Evolutionary conservation across 2,888 invertebrate species (phyloP), one percentile per base, ranked within the genome.

Genomic region (Drosophila prostipennis): DNA sequence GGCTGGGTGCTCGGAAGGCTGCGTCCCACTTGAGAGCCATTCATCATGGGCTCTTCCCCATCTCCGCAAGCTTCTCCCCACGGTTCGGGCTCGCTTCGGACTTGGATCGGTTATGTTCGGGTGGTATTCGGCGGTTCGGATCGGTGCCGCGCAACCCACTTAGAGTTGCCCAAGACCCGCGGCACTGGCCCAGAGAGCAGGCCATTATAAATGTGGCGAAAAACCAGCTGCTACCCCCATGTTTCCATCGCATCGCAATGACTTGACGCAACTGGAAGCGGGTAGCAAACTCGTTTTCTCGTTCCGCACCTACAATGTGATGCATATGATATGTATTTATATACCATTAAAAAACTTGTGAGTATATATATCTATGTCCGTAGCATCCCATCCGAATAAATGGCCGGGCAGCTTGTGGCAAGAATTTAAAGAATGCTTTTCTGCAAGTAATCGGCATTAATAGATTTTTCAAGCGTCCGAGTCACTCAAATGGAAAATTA

Each of bases 11-110:
- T 70, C 80, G 55, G 78, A 79, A 65, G 70, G 77, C 76, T 73
- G 61, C 77, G 84, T 84, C 87, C 86, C 89, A 86, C 86, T 84
- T 86, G 87, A 87, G 79, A 88, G 76, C 82, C 87, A 86, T 86
- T 80, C 76, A 86, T 86, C 87, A 86, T 81, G 42, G 34, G 45
- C 29, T 39, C 40, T 36, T 14, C 14, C n/a, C 53, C 29, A 29
- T 34, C 45, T 16, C 67, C 32, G 26, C 42, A 2, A 54, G 32
- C 36, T 23, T 32, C 39, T 29, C 29, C 32, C 59, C 51, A 36
- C 34, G 52, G 11, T 37, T 57, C 29, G 57, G 45, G n/a, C 39
- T 72, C 57, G 49, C 34, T n/a, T 55, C 37, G 74, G 57, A 32
- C 37, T 37, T 23, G 39, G 72, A 23, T 51, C 42, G 71, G 49